A percentile compares a stretch with the other conserved stretches of the same genome.
Conservation (phyloP, 2,888 invertebrate genomes). For the Nephrotoma appendiculata region DNA sequence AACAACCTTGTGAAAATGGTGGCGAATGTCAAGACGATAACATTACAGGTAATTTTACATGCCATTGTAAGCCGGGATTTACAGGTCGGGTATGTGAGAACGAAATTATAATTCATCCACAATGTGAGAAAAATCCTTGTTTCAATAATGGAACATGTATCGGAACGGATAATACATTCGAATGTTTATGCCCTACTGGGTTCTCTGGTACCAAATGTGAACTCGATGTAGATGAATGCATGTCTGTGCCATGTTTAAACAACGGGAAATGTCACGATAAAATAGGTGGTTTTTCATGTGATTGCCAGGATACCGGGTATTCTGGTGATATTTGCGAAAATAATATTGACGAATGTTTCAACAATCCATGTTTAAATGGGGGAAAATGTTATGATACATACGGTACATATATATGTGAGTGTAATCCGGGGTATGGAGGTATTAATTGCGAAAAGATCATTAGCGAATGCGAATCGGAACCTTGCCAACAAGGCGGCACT, state of each 20-base stretch:
- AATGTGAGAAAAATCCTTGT: slow-evolving; percentile 65
- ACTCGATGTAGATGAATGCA: slow-evolving; percentile 61
- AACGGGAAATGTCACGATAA: slow-evolving; percentile 60
- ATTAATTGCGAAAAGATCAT: slow-evolving; percentile 54
- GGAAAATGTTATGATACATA: slow-evolving; percentile 73
- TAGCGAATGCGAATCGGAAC: slow-evolving; percentile 47
- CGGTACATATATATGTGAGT: slow-evolving; percentile 63
- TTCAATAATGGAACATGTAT: slow-evolving; percentile 63
- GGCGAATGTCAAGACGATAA: slow-evolving; percentile 56
- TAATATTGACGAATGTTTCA: slow-evolving; percentile 69
- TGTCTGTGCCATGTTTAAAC: slow-evolving; percentile 50
- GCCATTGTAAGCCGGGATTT: slow-evolving; percentile 51
- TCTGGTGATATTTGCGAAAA: slow-evolving; percentile 55
- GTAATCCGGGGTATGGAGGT: slow-evolving; percentile 64
- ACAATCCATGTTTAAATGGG: slow-evolving; percentile 52
- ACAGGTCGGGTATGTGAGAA: slow-evolving; percentile 58
- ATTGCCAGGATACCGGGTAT: slow-evolving; percentile 63
- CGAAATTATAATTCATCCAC: slow-evolving; percentile 50
- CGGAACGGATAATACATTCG: slow-evolving; percentile 42
- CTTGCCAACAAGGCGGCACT: slow-evolving; percentile 62
- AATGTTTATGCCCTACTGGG: slow-evolving; percentile 40
- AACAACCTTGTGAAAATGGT: slow-evolving; percentile 55
- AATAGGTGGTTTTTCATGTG: slow-evolving; percentile 60
- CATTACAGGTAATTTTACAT: slow-evolving; percentile 49
- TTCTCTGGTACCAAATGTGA: slow-evolving; percentile 35